Evolutionary conservation across 1,140 invertebrate species (phyloP), one percentile per base, ranked within the genome.

Genomic region (Anastatus disparis): DNA sequence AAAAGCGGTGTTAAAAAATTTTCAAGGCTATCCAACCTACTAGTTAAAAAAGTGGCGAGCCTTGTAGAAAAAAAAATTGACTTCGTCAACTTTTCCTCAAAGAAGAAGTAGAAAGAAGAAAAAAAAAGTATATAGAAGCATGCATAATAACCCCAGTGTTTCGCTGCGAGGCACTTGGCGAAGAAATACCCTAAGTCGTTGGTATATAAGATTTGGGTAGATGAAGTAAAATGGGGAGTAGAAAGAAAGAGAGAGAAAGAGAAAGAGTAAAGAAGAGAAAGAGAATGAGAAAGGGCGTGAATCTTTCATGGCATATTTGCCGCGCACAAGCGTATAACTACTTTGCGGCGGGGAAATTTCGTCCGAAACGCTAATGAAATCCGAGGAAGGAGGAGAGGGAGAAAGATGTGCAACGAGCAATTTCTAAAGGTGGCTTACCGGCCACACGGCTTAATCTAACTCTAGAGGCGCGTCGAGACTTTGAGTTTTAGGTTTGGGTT

Each of bases 371-470:
- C 78, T 83, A 83, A 84, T 84, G 81, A 84, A 84, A 84, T 84
- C 81, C 79, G 81, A 83, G 83, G 80, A 77, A n/a, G n/a, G n/a
- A n/a, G n/a, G n/a, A n/a, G n/a, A n/a, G n/a, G n/a, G n/a, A n/a
- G n/a, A n/a, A n/a, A n/a, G n/a, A n/a, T n/a, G n/a, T 76, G 53
- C 65, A 80, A 79, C 77, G 78, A 80, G 80, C 79, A 82, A 83
- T 84, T 82, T 81, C 81, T 81, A 78, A 81, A 83, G 80, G 77
- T 82, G 79, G 80, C 80, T 83, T 82, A 82, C 79, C 81, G 81
- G 79, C 77, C 82, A 79, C 56, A 42, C 71, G 78, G 78, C 78
- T 82, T 82, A 83, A 84, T 82, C 81, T 82, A 83, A 84, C 81
- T 83, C 82, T 58, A 58, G 8, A 76, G 72, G 62, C 76, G 9